These are phyloP conservation scores for Dipodomys ordii DNA, from an alignment of 2,113 vertebrate genomes.

Conservation along the genomic window DNA sequence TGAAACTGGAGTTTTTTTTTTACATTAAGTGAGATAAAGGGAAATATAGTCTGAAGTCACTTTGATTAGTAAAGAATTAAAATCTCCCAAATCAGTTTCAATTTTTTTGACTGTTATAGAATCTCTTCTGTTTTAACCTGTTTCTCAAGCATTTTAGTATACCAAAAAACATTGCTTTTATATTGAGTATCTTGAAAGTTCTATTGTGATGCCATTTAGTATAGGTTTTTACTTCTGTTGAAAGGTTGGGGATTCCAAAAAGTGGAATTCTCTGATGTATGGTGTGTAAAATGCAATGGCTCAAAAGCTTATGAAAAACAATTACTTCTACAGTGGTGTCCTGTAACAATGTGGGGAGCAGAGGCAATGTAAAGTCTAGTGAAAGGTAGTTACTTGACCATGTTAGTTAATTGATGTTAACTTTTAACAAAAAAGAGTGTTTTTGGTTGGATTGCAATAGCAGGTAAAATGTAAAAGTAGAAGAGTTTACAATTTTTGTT, in stretches of 20 bases:
- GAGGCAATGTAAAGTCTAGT: neutral
- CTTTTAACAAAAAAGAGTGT: neutral
- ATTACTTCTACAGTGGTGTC: neutral
- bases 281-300: neutral
- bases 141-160: constrained; percentile 16
- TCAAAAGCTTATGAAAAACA: neutral
- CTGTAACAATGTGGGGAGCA: neutral
- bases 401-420: neutral
- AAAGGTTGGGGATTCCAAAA: neutral
- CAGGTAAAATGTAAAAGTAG: neutral
- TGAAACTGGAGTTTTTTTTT: constrained; percentile 8
- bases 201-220: neutral
- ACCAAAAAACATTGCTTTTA: neutral
- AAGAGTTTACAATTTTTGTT: neutral
- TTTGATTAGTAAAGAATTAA: neutral
- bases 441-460: neutral
- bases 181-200: neutral
- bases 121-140: neutral
- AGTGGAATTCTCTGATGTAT: neutral
- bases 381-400: neutral
- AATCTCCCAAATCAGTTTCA: constrained; percentile 2
- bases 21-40: neutral
- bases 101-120: neutral
- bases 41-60: neutral
- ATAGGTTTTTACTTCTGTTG: neutral